These are phyloP conservation scores for Balearica regulorum DNA, from an alignment of 2,797 vertebrate species.

Conservation along the genomic window DNA sequence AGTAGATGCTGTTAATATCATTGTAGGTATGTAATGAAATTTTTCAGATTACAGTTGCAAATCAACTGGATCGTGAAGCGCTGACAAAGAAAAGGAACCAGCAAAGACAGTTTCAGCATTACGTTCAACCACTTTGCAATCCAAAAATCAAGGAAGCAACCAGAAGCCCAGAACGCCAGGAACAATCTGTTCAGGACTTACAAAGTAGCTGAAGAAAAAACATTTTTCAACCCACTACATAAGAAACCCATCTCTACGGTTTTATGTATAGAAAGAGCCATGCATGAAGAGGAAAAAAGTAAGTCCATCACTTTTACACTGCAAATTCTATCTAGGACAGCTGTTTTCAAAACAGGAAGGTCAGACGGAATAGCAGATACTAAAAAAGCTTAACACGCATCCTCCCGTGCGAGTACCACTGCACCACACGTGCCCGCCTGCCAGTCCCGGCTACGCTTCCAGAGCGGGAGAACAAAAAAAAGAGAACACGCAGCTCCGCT, in stretches of 20 bases:
- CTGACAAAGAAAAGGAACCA: background rate
- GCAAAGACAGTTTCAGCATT: background rate
- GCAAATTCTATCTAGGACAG: background rate
- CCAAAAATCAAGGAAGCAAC: rapidly evolving
- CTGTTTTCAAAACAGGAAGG: background rate
- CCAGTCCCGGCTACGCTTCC: background rate
- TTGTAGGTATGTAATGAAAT: rapidly evolving
- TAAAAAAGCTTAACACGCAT: rapidly evolving
- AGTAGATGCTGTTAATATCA: background rate
- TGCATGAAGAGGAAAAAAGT: background rate
- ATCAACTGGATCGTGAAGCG: rapidly evolving
- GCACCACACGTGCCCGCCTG: background rate
- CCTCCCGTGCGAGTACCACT: background rate
- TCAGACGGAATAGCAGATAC: background rate
- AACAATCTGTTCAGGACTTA: background rate
- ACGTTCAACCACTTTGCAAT: background rate
- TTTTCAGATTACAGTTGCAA: background rate
- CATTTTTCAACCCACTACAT: background rate
- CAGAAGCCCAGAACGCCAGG: background rate
- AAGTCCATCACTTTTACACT: no score
- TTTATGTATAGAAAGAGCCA: rapidly evolving
- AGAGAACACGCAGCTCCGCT: background rate
- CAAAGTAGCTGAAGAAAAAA: background rate
- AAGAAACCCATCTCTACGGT: background rate
- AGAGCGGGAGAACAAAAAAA: background rate